phyloP scores from a whole-genome alignment of 2,888 invertebrate genomes.

The Aspidapion aeneum region DNA sequence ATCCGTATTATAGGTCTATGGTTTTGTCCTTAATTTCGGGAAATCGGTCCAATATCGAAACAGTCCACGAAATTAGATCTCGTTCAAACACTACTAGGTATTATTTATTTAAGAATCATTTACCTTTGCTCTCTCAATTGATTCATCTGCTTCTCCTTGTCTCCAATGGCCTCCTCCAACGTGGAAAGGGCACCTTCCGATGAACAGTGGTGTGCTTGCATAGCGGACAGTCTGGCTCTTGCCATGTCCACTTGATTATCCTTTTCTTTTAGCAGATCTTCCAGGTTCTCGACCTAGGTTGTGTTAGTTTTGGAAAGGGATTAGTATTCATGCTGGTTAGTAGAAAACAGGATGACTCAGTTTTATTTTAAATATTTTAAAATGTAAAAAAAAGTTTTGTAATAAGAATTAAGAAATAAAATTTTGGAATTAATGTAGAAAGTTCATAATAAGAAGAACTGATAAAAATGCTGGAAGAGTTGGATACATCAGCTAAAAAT shows the following conservation, averaged over 20 bases:
- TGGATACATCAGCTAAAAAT: too few relatives aligned
- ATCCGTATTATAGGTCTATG: too few relatives aligned
- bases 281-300: conserved; percentile 89
- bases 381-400: too few relatives aligned
- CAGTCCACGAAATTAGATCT: too few relatives aligned
- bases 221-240: conserved; percentile 81
- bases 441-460: too few relatives aligned
- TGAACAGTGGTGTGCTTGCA: conserved; percentile 93
- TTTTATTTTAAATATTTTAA: not conserved
- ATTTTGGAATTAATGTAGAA: too few relatives aligned
- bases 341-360: not conserved
- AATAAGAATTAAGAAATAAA: too few relatives aligned
- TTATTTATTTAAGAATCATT: too few relatives aligned
- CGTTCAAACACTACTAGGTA: too few relatives aligned
- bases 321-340: not conserved
- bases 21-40: too few relatives aligned
- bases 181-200: conserved; percentile 91
- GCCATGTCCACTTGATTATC: conserved; percentile 98
- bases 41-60: too few relatives aligned
- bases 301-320: not conserved
- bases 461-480: too few relatives aligned
- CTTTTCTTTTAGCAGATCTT: conserved; percentile 95
- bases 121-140: conserved; percentile 79
- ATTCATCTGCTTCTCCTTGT: conserved; percentile 96
- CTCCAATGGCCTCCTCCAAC: conserved; percentile 92